A percentile compares a stretch with the other conserved stretches of the same genome.
Evolutionary conservation across 1,140 invertebrate species (phyloP).

Genomic region (Diorhabda carinulata): DNA sequence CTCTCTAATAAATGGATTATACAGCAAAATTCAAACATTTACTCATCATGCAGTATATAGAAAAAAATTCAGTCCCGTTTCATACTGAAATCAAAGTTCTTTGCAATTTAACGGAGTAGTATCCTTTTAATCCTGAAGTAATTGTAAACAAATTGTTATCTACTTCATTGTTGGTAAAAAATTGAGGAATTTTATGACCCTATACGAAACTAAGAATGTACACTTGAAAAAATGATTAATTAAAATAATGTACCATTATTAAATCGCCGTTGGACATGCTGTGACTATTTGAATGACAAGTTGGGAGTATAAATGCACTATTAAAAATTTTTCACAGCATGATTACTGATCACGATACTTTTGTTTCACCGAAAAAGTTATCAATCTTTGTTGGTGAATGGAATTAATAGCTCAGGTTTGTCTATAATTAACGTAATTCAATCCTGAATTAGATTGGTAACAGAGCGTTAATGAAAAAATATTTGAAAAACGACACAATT

Average conservation of each 20-base stretch:
- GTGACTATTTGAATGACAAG: background rate
- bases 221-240: too few species aligned
- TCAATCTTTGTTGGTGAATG: constrained; percentile 1
- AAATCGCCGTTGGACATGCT: background rate
- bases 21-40: too few species aligned
- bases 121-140: too few species aligned
- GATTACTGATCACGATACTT: background rate
- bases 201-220: too few species aligned
- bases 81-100: too few species aligned
- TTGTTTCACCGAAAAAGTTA: constrained; percentile 2
- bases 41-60: too few species aligned
- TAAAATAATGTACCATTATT: background rate
- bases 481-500: background rate
- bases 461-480: background rate
- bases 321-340: background rate
- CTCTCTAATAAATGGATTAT: too few species aligned
- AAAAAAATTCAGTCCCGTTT: too few species aligned
- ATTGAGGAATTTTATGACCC: too few species aligned
- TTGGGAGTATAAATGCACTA: background rate
- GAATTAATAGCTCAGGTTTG: background rate
- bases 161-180: too few species aligned
- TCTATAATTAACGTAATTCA: background rate
- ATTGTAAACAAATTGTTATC: too few species aligned
- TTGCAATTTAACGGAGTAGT: too few species aligned
- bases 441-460: background rate